These are phyloP conservation scores for Malthinus flaveolus DNA, from an alignment of 2,888 invertebrate species.

Conservation along the genomic window DNA sequence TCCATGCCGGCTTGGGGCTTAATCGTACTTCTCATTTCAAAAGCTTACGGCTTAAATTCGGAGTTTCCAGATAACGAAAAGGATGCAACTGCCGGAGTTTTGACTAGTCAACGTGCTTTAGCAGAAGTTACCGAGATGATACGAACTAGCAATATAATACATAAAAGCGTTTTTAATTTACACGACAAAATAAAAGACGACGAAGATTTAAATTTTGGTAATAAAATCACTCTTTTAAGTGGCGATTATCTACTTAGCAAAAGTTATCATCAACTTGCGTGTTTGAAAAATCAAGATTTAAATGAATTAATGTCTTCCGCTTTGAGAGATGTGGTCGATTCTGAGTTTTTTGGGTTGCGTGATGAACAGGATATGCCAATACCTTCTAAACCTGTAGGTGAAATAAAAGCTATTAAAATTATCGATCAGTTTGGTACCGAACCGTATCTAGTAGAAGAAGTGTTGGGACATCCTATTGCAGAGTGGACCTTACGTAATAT, in stretches of 20 bases:
- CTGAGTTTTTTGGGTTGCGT: conserved; percentile 83
- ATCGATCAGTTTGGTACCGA: conserved; percentile 32
- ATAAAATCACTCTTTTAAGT: conserved; percentile 90
- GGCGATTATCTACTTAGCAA: conserved; percentile 89
- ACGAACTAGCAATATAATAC: conserved; percentile 87
- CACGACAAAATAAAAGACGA: conserved; percentile 59
- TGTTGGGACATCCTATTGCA: conserved; percentile 65
- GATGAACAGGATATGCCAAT: conserved; percentile 84
- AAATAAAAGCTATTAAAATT: background rate
- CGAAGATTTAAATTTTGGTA: conserved; percentile 89
- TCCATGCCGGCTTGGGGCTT: conserved; percentile 94
- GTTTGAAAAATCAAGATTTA: conserved; percentile 76
- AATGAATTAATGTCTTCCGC: conserved; percentile 89
- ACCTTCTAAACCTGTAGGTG: conserved; percentile 52
- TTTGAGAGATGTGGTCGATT: conserved; percentile 84
- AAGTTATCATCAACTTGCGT: conserved; percentile 85
- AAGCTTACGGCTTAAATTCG: conserved; percentile 83
- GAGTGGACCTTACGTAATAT: conserved; percentile 84
- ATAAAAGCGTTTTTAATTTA: conserved; percentile 79
- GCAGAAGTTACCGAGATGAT: conserved; percentile 98
- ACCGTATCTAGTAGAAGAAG: conserved; percentile 48
- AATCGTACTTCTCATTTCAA: conserved; percentile 87
- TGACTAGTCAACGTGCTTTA: conserved; percentile 83
- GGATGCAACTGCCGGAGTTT: conserved; percentile 82
- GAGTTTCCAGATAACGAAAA: conserved; percentile 81